These are phyloP conservation scores for Xyrauchen texanus DNA, from an alignment of 2,113 vertebrate genomes.

Conservation along the genomic window DNA sequence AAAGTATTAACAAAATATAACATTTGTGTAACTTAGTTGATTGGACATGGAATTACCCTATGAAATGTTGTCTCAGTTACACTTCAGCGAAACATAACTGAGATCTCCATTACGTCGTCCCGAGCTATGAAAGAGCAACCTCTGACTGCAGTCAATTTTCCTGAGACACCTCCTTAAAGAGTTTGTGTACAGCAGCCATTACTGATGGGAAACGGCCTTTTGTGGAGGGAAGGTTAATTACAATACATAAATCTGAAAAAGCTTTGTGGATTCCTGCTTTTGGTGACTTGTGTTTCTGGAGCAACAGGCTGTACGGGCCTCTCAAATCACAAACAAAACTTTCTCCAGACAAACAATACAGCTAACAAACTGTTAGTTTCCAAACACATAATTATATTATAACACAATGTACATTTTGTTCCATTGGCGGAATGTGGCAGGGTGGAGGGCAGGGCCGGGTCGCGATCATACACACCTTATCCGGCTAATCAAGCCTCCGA, in stretches of 20 bases:
- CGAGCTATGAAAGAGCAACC: background rate
- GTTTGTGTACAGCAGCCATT: background rate
- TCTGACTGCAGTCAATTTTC: background rate
- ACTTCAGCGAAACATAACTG: background rate
- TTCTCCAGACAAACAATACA: no score
- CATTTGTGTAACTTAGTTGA: no score
- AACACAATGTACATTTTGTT: no score
- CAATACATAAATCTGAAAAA: constrained; percentile 75
- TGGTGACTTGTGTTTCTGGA: constrained; percentile 65
- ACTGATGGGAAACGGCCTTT: constrained; percentile 7
- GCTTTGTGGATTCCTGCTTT: constrained; percentile 70
- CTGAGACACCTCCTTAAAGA: background rate
- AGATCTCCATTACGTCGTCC: background rate
- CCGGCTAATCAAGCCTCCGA: no score
- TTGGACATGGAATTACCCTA: no score
- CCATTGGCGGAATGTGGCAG: no score
- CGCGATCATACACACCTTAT: no score
- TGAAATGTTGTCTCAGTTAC: background rate
- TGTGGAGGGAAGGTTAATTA: constrained; percentile 58
- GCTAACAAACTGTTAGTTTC: no score
- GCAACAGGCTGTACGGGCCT: constrained; percentile 54
- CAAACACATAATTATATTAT: no score
- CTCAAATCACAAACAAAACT: no score
- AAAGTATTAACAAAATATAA: no score
- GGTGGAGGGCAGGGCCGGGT: no score